Evolutionary conservation across 1,140 invertebrate genomes (phyloP).

Genomic region (Potamilus streckersoni): DNA sequence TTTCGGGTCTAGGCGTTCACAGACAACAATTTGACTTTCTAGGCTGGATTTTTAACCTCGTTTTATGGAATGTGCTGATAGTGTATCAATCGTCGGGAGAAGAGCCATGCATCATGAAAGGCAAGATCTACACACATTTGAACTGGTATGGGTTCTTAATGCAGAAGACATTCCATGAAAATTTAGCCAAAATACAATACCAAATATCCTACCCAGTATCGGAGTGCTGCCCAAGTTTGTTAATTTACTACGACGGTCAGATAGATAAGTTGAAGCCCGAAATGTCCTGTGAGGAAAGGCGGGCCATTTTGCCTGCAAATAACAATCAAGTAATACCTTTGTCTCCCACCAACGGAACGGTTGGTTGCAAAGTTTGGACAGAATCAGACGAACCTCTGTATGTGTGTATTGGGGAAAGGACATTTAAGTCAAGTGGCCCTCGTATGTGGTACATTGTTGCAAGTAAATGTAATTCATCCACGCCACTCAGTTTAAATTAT

Average conservation of each 20-base stretch:
- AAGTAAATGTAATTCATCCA: conserved; percentile 43
- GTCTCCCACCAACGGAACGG: conserved; percentile 43
- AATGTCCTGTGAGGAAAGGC: conserved; percentile 56
- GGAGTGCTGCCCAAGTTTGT: conserved; percentile 56
- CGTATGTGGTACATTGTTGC: conserved; percentile 61
- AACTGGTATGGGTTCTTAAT: conserved; percentile 60
- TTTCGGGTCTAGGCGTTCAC: too few species aligned
- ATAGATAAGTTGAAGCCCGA: conserved; percentile 46
- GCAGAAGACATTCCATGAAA: conserved; percentile 55
- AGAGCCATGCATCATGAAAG: conserved; percentile 39
- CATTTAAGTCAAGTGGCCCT: conserved; percentile 53
- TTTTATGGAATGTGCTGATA: too few species aligned
- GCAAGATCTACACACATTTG: conserved; percentile 39
- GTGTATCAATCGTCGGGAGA: too few species aligned
- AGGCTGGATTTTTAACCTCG: too few species aligned
- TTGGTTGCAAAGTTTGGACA: conserved; percentile 50
- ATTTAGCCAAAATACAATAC: conserved; percentile 57
- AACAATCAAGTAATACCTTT: conserved; percentile 62
- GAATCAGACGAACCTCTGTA: conserved; percentile 44
- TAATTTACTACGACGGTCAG: conserved; percentile 63
- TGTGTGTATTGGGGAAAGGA: conserved; percentile 58
- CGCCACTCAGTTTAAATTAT: conserved; percentile 53
- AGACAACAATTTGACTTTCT: too few species aligned
- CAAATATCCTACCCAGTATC: conserved; percentile 57
- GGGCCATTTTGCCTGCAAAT: conserved; percentile 42